These are phyloP conservation scores for Peromyscus attwateri DNA, from an alignment of 2,797 vertebrate genomes.

Conservation along the genomic window DNA sequence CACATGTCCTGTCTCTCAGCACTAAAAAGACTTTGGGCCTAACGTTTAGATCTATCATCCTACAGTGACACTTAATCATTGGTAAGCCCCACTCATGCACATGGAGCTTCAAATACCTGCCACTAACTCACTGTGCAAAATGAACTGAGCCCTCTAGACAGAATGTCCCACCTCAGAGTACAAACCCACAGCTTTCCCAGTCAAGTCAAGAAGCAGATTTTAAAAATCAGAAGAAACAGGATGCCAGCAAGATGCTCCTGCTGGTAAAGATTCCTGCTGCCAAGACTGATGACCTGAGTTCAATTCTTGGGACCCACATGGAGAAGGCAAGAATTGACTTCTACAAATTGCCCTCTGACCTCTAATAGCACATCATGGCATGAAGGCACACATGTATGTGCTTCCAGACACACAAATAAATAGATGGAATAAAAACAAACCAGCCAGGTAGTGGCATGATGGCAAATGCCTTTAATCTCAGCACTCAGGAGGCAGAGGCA, in stretches of 20 bases:
- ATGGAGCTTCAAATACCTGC: not conserved
- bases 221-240: not conserved
- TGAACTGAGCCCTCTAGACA: not conserved
- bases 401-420: not conserved
- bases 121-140: not conserved
- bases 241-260: not conserved
- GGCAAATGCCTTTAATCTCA: not conserved
- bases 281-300: not conserved
- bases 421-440: not conserved
- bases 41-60: not conserved
- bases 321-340: not conserved
- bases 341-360: not conserved
- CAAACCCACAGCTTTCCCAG: rapidly evolving
- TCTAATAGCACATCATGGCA: not conserved
- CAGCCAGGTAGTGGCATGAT: not conserved
- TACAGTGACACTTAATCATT: not conserved
- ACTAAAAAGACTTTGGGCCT: not conserved
- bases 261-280: not conserved
- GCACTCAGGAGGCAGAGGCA: not conserved
- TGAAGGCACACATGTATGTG: not conserved
- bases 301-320: not conserved
- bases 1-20: not conserved
- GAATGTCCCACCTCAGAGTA: not conserved
- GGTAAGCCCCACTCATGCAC: not conserved
- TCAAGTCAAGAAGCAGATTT: not conserved